Conservation (phyloP, 2,797 vertebrate genomes). For the Sebastes matsubarae region DNA sequence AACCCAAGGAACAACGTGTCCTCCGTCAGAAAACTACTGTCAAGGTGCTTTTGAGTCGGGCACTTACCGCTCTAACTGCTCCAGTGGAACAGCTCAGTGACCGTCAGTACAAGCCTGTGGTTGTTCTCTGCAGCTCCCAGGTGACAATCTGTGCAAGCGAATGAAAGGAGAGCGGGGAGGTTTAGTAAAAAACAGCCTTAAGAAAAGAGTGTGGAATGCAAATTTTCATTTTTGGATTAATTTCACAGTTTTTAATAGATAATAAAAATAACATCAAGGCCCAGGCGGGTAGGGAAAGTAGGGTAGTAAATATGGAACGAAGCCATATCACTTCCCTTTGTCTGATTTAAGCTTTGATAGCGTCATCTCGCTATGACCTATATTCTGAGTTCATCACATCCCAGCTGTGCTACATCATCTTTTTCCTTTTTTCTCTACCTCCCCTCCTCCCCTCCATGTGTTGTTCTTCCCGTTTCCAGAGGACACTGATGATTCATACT, state of each 20-base stretch:
- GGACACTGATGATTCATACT: conserved; percentile 62
- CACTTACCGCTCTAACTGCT: conserved; percentile 31
- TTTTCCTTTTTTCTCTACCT: not conserved
- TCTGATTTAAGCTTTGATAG: conserved; percentile 70
- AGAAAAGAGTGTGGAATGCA: not conserved
- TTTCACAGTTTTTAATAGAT: not conserved
- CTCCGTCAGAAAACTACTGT: conserved; percentile 27
- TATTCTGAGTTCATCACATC: conserved; percentile 62
- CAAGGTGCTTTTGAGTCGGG: conserved; percentile 33
- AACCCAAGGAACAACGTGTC: not conserved
- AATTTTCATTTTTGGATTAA: conserved; percentile 50
- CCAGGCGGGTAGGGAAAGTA: conserved; percentile 22
- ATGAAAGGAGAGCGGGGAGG: not conserved
- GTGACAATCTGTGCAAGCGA: conserved; percentile 30
- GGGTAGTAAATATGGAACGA: conserved; percentile 57
- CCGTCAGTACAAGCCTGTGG: conserved; percentile 24
- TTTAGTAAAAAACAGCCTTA: not conserved
- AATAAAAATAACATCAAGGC: conserved; percentile 37
- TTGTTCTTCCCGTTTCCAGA: conserved; percentile 30
- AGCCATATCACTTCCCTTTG: conserved; percentile 62
- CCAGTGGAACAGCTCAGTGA: conserved; percentile 42
- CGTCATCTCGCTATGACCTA: conserved; percentile 69
- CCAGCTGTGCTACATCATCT: conserved; percentile 70
- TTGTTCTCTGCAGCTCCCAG: conserved; percentile 43
- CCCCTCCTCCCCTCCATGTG: not conserved